Evolutionary conservation across 2,888 invertebrate species (phyloP).

Genomic region (Lithophane semibrunnea): DNA sequence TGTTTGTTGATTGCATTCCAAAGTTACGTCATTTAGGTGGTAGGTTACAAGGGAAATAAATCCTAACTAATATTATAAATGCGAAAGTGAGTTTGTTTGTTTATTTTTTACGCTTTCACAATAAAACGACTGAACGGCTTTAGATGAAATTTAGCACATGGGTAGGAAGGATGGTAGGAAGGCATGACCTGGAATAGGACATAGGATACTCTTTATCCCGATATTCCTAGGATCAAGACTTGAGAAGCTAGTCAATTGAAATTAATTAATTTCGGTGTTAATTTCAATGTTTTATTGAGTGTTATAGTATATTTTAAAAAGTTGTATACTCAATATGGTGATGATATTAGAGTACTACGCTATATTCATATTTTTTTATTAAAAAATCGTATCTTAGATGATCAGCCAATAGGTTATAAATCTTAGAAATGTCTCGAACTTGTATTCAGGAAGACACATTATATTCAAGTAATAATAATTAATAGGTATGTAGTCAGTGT

Average conservation of each 20-base stretch:
- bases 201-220: too few species aligned
- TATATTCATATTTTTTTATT: not conserved
- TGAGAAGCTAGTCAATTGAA: too few species aligned
- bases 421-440: conserved; percentile 14
- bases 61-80: too few species aligned
- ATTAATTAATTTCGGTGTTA: too few species aligned
- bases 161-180: too few species aligned
- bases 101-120: too few species aligned
- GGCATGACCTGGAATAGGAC: too few species aligned
- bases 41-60: not conserved
- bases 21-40: conserved; percentile 17
- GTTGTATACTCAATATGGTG: not conserved
- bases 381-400: not conserved
- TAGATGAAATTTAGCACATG: too few species aligned
- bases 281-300: too few species aligned
- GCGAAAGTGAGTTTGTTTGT: too few species aligned
- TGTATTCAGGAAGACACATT: conserved; percentile 28
- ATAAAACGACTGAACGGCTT: too few species aligned
- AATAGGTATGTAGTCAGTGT: not conserved
- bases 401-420: not conserved
- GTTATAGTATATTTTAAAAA: not conserved
- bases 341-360: not conserved
- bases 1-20: conserved; percentile 22
- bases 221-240: too few species aligned
- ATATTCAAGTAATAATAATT: conserved; percentile 1